Evolutionary conservation across 2,113 vertebrate genomes (phyloP).

Genomic region (Phasianus colchicus): DNA sequence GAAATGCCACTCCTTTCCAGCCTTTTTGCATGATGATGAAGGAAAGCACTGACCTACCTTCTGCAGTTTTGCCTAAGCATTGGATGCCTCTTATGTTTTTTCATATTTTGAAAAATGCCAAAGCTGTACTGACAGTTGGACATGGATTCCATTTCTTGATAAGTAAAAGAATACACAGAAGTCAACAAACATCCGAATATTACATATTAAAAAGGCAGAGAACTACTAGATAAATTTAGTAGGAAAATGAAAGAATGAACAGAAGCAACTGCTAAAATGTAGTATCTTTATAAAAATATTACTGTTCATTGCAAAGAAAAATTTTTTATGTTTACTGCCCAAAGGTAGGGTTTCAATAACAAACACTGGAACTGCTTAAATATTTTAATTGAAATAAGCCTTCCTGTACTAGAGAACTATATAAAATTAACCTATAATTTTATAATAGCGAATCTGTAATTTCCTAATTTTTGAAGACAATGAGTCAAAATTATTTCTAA

Average conservation of each 20-base stretch:
- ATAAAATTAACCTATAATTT: not conserved
- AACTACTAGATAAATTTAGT: not conserved
- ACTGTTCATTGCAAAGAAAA: not conserved
- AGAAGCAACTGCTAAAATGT: not conserved
- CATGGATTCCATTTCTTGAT: no score
- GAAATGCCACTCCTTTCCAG: not conserved
- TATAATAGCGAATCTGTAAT: not conserved
- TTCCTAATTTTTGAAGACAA: not conserved
- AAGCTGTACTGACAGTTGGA: not conserved
- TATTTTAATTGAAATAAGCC: not conserved
- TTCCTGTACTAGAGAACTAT: not conserved
- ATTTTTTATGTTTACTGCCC: not conserved
- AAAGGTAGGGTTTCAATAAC: not conserved
- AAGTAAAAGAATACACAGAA: not conserved
- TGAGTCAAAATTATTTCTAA: not conserved
- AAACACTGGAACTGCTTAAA: not conserved
- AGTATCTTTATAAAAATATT: not conserved
- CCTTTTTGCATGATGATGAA: not conserved
- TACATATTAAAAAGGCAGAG: not conserved
- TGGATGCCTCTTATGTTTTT: not conserved
- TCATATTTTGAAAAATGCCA: not conserved
- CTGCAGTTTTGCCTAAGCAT: not conserved
- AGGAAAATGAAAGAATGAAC: not conserved
- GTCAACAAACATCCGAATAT: not conserved
- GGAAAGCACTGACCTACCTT: not conserved